Conservation (phyloP, 2,888 invertebrate genomes). For the Deilephila porcellus region DNA sequence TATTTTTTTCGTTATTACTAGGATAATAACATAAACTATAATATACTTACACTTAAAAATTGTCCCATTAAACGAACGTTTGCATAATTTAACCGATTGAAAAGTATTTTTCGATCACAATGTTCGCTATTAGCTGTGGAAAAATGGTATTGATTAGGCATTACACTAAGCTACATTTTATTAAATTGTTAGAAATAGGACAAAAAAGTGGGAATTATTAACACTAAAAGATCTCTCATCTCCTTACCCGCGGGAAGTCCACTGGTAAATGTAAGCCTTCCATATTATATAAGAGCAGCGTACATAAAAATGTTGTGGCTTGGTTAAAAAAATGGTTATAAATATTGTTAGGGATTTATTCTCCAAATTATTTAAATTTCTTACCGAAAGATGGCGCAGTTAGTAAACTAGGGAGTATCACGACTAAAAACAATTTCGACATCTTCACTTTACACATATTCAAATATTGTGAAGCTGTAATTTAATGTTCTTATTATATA, state of each 20-base stretch:
- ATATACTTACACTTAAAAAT: slow-evolving; percentile 7
- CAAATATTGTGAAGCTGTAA: neutral
- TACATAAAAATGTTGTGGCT: too few relatives aligned
- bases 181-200: neutral
- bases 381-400: neutral
- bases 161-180: neutral
- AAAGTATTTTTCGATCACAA: neutral
- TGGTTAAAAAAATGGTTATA: too few relatives aligned
- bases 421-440: neutral
- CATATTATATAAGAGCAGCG: too few relatives aligned
- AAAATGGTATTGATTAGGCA: neutral
- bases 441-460: neutral
- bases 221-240: too few relatives aligned
- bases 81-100: neutral
- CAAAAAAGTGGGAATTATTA: too few relatives aligned
- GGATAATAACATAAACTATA: too few relatives aligned
- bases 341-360: too few relatives aligned
- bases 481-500: neutral
- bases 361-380: neutral
- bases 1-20: too few relatives aligned
- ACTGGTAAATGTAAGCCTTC: too few relatives aligned
- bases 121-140: neutral
- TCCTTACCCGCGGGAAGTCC: too few relatives aligned
- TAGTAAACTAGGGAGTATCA: neutral
- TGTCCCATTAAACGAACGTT: neutral